phyloP scores from a whole-genome alignment of 2,888 invertebrate genomes.

The Myathropa florea region DNA sequence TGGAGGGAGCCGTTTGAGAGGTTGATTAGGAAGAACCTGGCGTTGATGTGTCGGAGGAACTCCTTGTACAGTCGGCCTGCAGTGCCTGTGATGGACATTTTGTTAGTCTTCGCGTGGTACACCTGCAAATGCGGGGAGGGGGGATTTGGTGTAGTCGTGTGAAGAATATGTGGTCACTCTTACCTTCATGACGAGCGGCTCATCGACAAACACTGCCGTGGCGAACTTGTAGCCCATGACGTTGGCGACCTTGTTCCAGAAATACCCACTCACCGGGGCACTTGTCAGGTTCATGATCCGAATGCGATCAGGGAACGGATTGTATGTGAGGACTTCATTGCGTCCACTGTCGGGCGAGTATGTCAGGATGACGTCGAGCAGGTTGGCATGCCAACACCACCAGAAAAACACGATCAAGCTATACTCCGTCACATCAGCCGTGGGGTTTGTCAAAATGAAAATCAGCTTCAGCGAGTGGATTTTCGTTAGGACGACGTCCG shows the following conservation, averaged over 20 bases:
- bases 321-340: slow-evolving; percentile 67
- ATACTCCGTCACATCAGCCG: neutral
- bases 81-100: slow-evolving; percentile 57
- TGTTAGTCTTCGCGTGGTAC: slow-evolving; percentile 26
- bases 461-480: slow-evolving; percentile 69
- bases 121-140: slow-evolving; percentile 14
- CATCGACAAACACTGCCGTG: slow-evolving; percentile 51
- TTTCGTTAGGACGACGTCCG: slow-evolving; percentile 61
- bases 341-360: slow-evolving; percentile 15
- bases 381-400: slow-evolving; percentile 72
- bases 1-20: slow-evolving; percentile 30
- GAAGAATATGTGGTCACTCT: neutral
- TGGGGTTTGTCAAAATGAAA: slow-evolving; percentile 47
- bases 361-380: slow-evolving; percentile 65
- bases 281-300: slow-evolving; percentile 41
- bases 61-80: slow-evolving; percentile 67
- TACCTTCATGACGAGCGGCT: slow-evolving; percentile 67
- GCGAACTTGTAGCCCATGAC: slow-evolving; percentile 58
- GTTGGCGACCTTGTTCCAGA: slow-evolving; percentile 51
- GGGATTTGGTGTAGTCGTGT: neutral
- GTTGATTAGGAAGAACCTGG: slow-evolving; percentile 42
- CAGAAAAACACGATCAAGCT: slow-evolving; percentile 63
- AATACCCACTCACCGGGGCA: slow-evolving; percentile 29
- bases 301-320: slow-evolving; percentile 54
- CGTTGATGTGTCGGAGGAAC: slow-evolving; percentile 63